phyloP scores from a whole-genome alignment of 2,797 vertebrate species.

The Pteronotus mesoamericanus region DNA sequence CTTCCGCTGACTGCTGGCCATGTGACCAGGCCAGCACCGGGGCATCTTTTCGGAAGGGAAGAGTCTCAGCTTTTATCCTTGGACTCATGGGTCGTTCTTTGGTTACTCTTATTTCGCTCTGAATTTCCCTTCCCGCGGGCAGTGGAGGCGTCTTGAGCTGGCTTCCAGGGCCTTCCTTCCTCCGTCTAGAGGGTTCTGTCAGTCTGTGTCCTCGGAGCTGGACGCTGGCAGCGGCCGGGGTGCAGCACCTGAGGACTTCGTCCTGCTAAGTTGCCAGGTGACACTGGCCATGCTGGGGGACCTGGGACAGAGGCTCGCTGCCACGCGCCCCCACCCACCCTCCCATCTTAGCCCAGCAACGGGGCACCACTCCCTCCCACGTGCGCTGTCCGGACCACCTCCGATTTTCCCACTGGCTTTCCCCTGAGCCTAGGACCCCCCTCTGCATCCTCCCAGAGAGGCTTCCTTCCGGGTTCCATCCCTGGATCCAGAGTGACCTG shows the following conservation, averaged over 20 bases:
- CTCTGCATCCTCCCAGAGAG: neutral
- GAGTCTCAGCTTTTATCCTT: neutral
- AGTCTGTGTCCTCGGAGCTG: neutral
- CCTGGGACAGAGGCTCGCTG: neutral
- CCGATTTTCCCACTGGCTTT: neutral
- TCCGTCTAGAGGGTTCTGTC: neutral
- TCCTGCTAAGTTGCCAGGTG: neutral
- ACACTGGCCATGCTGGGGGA: fast-evolving
- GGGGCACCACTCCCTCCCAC: neutral
- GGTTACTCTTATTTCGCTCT: neutral
- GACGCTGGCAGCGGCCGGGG: no score
- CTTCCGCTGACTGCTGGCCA: no score
- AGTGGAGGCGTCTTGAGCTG: neutral
- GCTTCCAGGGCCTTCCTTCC: neutral
- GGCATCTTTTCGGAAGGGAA: neutral
- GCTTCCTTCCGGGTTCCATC: neutral
- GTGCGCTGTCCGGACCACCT: neutral
- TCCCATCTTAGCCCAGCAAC: no score
- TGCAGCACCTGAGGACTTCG: neutral
- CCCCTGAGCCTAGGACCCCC: neutral
- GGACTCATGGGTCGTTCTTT: neutral
- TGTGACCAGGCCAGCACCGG: neutral
- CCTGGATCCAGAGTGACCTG: neutral
- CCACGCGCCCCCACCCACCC: fast-evolving
- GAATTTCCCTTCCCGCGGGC: neutral